These are phyloP conservation scores for Gopherus flavomarginatus DNA, from an alignment of 2,113 vertebrate genomes.

Conservation along the genomic window DNA sequence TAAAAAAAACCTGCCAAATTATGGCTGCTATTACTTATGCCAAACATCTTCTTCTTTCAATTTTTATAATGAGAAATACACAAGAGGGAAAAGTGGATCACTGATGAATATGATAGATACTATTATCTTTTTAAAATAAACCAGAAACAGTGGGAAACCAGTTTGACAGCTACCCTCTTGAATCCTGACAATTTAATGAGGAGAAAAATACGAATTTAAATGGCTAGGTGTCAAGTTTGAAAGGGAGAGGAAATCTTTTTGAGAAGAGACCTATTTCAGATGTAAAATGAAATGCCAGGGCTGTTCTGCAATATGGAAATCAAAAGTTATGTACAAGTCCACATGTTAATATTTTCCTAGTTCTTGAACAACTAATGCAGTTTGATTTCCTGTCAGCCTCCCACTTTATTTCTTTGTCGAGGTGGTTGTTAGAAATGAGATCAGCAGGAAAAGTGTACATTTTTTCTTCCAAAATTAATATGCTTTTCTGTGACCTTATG, in stretches of 20 bases:
- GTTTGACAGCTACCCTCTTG: neutral
- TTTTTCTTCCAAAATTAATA: neutral
- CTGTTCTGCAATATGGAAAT: neutral
- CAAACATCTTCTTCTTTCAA: conserved; percentile 13
- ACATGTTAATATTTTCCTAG: neutral
- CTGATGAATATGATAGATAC: neutral
- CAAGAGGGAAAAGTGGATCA: neutral
- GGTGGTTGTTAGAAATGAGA: neutral
- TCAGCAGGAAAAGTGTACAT: neutral
- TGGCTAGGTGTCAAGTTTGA: neutral
- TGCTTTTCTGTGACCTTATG: neutral
- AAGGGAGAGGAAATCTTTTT: neutral
- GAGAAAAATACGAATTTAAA: neutral
- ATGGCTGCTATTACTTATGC: neutral
- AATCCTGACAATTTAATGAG: neutral
- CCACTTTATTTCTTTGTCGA: neutral
- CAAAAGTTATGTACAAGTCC: neutral
- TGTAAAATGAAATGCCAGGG: neutral
- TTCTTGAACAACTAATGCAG: neutral
- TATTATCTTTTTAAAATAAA: neutral
- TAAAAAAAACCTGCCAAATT: neutral
- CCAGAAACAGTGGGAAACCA: neutral
- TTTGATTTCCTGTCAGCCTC: neutral
- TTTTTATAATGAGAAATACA: neutral
- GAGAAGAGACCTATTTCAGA: neutral